Base-by-base conservation (phyloP, 1,140 invertebrate genomes). In the Heliconius hewitsoni region DNA sequence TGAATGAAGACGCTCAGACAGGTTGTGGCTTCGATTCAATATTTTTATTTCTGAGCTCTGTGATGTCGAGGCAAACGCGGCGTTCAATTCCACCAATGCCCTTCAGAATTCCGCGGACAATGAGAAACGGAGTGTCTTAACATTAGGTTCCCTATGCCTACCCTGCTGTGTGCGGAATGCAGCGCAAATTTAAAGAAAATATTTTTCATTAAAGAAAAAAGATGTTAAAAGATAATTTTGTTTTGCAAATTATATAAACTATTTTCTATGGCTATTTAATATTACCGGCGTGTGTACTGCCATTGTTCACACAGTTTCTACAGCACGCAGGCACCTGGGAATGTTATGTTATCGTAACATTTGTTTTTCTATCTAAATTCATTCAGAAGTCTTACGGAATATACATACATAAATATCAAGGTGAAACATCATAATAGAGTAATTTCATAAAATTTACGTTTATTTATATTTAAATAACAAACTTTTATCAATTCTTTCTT, bases 241-340 rank as follows among this genome's bases (percentile, higher is more conserved):
- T 66, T 66, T 66, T 66, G 23, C 60, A 27, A 30, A 66, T 66
- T 27, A 66, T 30, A 13, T 66, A 66, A 66, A 23, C 60, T 66
- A 66, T 66, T 66, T 66, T 66, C 60, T 30, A 27, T 16, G 23
- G 9, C 60, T 66, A 66, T 66, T 66, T 66, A 66, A 66, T 30
- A 66, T 27, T 16, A 66, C 60, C 9, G 23, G 13, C 60, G 6
- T 30, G 52, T n/a, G 50, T 39, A 39, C 34, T 39, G 3, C 42
- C 39, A 74, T 60, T 75, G 74, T 75, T 75, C 30, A 75, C 50
- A 46, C 52, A 75, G 55, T 55, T 75, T 66, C 60, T 66, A 66
- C 60, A 66, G 23, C 74, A n/a, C 52, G 74, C 34, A 75, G 46
- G 34, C 74, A 75, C 74, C 74, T 75, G 74, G 74, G 74, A 75